Evolutionary conservation across 2,797 vertebrate genomes (phyloP).

Genomic region (Pyrocephalus nanus): DNA sequence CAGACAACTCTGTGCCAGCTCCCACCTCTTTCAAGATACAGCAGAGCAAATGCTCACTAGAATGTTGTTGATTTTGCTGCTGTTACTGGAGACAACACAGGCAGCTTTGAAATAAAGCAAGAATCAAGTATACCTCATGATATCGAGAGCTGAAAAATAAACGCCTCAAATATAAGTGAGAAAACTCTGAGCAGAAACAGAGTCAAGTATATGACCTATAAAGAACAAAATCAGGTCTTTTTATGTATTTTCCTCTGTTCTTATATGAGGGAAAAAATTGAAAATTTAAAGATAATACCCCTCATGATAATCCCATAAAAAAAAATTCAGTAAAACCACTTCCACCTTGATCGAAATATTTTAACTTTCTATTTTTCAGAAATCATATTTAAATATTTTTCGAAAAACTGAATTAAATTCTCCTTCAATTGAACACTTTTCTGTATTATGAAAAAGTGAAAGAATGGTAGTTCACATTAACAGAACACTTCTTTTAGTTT

Average conservation of each 20-base stretch:
- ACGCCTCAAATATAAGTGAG: not conserved
- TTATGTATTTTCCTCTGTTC: not conserved
- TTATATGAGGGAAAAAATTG: not conserved
- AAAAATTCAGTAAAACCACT: not conserved
- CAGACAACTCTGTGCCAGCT: not conserved
- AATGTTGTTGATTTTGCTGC: not conserved
- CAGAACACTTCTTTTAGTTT: not conserved
- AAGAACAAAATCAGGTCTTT: not conserved
- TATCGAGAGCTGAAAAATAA: not conserved
- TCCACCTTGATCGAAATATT: not conserved
- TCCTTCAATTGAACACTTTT: not conserved
- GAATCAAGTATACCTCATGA: not conserved
- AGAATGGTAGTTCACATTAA: not conserved
- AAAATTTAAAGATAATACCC: not conserved
- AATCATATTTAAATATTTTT: not conserved
- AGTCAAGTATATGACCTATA: not conserved
- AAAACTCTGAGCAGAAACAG: not conserved
- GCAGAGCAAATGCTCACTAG: slow-evolving; percentile 5
- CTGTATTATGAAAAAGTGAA: not conserved
- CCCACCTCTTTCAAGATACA: not conserved
- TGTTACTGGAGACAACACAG: not conserved
- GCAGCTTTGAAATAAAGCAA: not conserved
- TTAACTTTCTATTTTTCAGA: too few species aligned
- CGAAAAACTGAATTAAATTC: not conserved
- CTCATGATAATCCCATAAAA: not conserved